phyloP scores from a whole-genome alignment of 2,113 vertebrate genomes.

The Indicator maculatus region DNA sequence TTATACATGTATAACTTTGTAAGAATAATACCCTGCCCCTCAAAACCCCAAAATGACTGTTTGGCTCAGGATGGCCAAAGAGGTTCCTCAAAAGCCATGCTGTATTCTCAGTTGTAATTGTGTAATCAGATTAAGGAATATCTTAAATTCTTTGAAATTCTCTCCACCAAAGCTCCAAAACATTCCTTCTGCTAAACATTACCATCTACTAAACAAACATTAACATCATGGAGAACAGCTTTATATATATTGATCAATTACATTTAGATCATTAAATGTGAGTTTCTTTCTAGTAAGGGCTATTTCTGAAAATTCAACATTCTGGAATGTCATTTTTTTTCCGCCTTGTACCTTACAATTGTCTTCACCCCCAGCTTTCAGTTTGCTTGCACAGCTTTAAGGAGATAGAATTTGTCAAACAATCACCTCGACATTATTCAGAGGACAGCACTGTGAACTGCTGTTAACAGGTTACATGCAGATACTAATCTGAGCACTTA shows the following conservation, averaged over 20 bases:
- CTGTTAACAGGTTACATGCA: neutral
- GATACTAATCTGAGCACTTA: neutral
- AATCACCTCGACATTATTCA: neutral
- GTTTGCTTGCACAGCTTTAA: neutral
- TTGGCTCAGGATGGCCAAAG: neutral
- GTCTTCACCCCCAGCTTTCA: neutral
- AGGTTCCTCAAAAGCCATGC: neutral
- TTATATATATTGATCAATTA: neutral
- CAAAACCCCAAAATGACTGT: neutral
- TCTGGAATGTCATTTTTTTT: neutral
- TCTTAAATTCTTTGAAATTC: neutral
- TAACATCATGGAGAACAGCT: neutral
- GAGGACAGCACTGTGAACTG: neutral
- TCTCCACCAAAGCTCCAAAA: neutral
- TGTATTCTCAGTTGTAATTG: neutral
- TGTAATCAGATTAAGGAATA: neutral
- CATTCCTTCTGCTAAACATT: neutral
- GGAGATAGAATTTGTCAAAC: neutral
- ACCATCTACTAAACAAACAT: neutral
- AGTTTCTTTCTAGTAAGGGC: neutral
- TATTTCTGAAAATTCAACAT: neutral
- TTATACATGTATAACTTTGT: neutral
- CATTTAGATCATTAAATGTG: neutral
- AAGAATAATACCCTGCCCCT: neutral
- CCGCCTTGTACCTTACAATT: neutral